These are phyloP conservation scores for Apamea crenata DNA, from an alignment of 2,888 invertebrate species.

Conservation along the genomic window DNA sequence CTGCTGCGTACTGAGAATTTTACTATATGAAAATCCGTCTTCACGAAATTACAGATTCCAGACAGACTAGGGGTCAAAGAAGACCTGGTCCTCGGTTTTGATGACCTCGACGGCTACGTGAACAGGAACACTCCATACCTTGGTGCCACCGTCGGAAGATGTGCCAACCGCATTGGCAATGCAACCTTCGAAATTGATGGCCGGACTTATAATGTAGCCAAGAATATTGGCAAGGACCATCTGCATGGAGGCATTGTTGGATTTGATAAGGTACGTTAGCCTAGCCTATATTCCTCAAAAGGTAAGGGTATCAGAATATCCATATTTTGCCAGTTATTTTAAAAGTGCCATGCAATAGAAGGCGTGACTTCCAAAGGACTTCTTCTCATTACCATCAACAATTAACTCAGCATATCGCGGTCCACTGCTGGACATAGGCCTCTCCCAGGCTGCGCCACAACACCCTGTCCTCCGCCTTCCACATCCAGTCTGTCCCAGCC, in stretches of 20 bases:
- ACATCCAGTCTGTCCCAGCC: no score
- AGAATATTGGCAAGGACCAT: conserved; percentile 93
- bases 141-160: conserved; percentile 96
- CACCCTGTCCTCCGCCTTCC: no score
- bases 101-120: conserved; percentile 92
- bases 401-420: no score
- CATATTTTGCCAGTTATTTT: not conserved
- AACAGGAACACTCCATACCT: conserved; percentile 92
- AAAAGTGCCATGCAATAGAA: not conserved
- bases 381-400: no score
- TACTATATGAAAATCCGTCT: not conserved
- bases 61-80: conserved; percentile 92
- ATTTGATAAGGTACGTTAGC: conserved; percentile 92
- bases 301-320: not conserved
- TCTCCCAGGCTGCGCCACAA: no score
- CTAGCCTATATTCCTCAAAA: not conserved
- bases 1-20: not conserved
- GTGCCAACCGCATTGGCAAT: conserved; percentile 95
- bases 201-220: conserved; percentile 91
- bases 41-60: conserved; percentile 87
- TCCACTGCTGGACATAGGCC: no score
- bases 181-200: conserved; percentile 90
- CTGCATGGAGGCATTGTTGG: conserved; percentile 97
- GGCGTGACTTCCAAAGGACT: not conserved
- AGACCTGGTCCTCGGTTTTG: conserved; percentile 96